Base-by-base conservation (phyloP, 2,888 invertebrate species). In the Argyresthia albistria region DNA sequence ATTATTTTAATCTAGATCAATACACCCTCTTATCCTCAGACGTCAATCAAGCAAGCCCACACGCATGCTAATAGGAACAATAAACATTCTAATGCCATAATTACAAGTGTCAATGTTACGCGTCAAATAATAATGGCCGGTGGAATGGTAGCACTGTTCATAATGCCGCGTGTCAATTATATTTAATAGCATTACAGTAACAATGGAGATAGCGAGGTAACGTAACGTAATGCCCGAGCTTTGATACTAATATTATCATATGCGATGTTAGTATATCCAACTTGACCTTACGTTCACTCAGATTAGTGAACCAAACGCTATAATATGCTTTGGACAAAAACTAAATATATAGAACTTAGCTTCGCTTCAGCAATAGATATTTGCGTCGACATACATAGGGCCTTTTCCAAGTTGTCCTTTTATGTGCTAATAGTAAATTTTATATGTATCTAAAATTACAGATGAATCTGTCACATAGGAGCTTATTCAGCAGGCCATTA, bases 241-340 rank as follows among this genome's bases (percentile, higher is more conserved):
- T 53, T 43, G 53, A 69, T 69, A 66, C 63, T 67, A 66, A 70
- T 73, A 68, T 25, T 6, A 25, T 25, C 72, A 70, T 71, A 70
- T 71, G 65, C 63, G 63, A 70, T 72, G 73, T 67, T 70, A 70
- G 62, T 65, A 61, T 60, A 56, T 56, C 58, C 57, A 43, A 55
- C 55, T 55, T 67, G 79, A 76, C 79, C 79, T 81, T 79, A 71
- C 78, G 63, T 77, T 80, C 79, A 73, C 78, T 62, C 16, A 2
- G 25, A 2, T 25, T 25, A 25, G 25, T 6, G 25, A 2, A 25
- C 25, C 25, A 25, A 25, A 25, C 25, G 25, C 6, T 25, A 25
- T 25, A 25, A 25, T 25, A 25, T 25, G 6, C 6, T 25, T 25
- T 25, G n/a, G n/a, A n/a, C n/a, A n/a, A n/a, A n/a, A n/a, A n/a